Conservation (phyloP, 2,113 vertebrate species). For the Sterna hirundo region DNA sequence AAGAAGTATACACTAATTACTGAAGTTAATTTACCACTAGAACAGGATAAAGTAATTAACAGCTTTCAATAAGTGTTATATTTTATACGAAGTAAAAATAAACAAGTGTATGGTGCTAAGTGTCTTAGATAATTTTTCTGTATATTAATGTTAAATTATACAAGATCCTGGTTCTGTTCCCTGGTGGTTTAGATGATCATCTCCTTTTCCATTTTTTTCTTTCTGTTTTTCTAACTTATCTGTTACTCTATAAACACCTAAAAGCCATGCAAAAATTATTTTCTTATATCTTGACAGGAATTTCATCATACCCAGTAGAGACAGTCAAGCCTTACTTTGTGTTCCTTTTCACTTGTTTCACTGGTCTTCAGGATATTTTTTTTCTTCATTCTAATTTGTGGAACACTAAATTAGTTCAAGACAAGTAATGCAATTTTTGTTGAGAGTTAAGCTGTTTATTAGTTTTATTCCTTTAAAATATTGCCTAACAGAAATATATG, state of each 20-base stretch:
- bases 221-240: neutral
- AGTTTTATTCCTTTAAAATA: neutral
- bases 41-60: neutral
- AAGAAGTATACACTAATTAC: neutral
- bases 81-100: neutral
- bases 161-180: neutral
- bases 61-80: neutral
- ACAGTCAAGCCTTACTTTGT: neutral
- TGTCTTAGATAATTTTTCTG: neutral
- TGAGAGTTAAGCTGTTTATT: neutral
- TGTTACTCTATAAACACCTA: neutral
- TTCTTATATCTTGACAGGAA: neutral
- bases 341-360: neutral
- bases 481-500: neutral
- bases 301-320: neutral
- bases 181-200: neutral
- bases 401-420: neutral
- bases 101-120: neutral
- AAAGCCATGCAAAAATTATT: neutral
- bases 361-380: neutral
- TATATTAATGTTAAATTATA: neutral
- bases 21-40: neutral
- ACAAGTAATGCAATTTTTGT: neutral
- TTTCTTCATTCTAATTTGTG: neutral
- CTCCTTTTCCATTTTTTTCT: neutral